Percentiles rank a stretch among this genome's conserved stretches.
Conservation (phyloP, 2,888 invertebrate species). For the Drosophila limbata region DNA sequence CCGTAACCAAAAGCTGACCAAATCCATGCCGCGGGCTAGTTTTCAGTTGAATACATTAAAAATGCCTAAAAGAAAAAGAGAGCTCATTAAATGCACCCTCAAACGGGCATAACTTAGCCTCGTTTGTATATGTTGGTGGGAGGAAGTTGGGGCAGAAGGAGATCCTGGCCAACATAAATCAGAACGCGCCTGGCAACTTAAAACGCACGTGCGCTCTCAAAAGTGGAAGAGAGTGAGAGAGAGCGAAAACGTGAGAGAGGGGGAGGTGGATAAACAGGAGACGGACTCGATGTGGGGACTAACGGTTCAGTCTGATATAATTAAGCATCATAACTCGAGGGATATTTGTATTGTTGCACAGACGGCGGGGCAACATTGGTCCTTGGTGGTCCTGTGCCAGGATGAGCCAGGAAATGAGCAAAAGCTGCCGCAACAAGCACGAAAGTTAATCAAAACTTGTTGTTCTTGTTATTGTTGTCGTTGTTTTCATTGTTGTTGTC, state of each 20-base stretch:
- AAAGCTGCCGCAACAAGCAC: conserved; percentile 56
- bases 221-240: conserved; percentile 2
- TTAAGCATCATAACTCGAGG: conserved; percentile 77
- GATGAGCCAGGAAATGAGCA: conserved; percentile 68
- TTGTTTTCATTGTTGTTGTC: conserved; percentile 16
- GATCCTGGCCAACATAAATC: conserved; percentile 58
- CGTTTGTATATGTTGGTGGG: conserved; percentile 12
- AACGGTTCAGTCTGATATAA: conserved; percentile 66
- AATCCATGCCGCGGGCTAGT: conserved; percentile 64
- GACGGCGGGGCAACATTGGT: not conserved
- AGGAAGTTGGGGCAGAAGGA: not conserved
- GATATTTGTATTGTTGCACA: conserved; percentile 59
- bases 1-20: conserved; percentile 55
- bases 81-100: conserved; percentile 63
- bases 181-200: conserved; percentile 62
- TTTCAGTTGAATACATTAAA: conserved; percentile 69
- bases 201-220: conserved; percentile 65
- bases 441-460: conserved; percentile 70
- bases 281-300: conserved; percentile 44
- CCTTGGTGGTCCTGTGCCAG: conserved; percentile 9
- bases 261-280: not conserved
- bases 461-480: conserved; percentile 27
- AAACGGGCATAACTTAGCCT: conserved; percentile 35
- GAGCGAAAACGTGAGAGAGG: not conserved
- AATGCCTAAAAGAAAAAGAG: conserved; percentile 51